Evolutionary conservation across 1,140 invertebrate genomes (phyloP).

Genomic region (Drosophila lacteicornis): DNA sequence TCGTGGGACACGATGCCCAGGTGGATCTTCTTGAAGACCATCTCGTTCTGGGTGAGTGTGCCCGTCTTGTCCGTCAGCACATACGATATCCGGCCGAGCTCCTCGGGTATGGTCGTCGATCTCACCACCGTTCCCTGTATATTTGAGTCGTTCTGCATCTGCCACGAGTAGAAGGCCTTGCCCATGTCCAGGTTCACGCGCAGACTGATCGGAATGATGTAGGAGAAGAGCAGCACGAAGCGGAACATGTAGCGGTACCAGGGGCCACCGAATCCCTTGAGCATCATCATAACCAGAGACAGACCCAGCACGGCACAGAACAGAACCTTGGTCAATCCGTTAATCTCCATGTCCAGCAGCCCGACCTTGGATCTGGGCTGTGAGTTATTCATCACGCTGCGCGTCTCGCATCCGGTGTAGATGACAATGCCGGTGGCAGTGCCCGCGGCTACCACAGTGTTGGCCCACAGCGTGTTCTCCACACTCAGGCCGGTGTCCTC

Average conservation of each 20-base stretch:
- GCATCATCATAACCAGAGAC: constrained; percentile 96
- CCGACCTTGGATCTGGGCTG: constrained; percentile 97
- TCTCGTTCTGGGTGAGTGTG: constrained; percentile 99
- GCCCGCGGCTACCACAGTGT: constrained; percentile 98
- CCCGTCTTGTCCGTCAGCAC: constrained; percentile 99
- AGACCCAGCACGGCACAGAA: constrained; percentile 96
- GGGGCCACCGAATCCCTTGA: constrained; percentile 97
- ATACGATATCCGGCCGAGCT: constrained; percentile 98
- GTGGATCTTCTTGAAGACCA: constrained; percentile 98
- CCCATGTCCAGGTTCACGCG: constrained; percentile 99
- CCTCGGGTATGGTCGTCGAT: constrained; percentile 99
- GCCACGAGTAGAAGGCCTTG: constrained; percentile 98
- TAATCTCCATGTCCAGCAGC: constrained; percentile 97
- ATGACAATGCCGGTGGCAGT: constrained; percentile 97
- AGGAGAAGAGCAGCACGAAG: constrained; percentile 98
- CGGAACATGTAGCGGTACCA: constrained; percentile 99
- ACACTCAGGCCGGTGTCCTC: constrained; percentile 94
- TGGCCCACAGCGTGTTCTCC: constrained; percentile 99
- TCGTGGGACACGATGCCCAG: constrained; percentile 95
- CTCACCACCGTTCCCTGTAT: constrained; percentile 98
- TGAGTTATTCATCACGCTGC: constrained; percentile 99
- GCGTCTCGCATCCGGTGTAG: constrained; percentile 97
- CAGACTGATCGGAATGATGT: constrained; percentile 99
- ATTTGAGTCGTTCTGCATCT: constrained; percentile 96
- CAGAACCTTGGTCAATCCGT: constrained; percentile 97